Base-by-base conservation (phyloP, 2,797 vertebrate species). In the Poeciliopsis presidionis region DNA sequence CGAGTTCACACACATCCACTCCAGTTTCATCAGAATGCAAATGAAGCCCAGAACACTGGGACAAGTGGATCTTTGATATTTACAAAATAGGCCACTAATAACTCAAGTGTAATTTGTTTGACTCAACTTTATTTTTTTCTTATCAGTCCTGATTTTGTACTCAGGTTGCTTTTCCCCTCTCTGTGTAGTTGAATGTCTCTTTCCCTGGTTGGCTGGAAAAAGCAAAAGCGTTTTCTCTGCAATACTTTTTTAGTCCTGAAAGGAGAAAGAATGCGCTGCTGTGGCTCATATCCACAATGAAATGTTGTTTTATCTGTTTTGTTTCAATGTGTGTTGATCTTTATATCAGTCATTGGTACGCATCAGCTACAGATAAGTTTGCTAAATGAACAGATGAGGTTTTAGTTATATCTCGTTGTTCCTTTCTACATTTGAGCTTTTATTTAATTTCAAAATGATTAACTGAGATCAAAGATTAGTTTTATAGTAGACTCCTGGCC, bases 1-100 rank as follows among this genome's bases (percentile, higher is more conserved):
- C 87, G 94, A 96, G 98, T 98, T 99, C 98, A 98, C 96, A 95
- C 96, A 95, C 96, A 96, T 96, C 97, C 97, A 96, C 97, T 97
- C 96, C 97, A 96, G 97, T 98, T 98, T 98, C 98, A 98, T 99
- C 97, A 98, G 97, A 97, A 99, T 99, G 98, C 97, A 98, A 98
- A 99, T 98, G 96, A 97, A 96, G 96, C 96, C 95, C 95, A 93
- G 91, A 96, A 96, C 96, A 94, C 96, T 95, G 95, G 96, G 96
- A 97, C 97, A 97, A 97, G 96, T 96, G 97, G 96, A 95, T 96
- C 97, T 98, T 97, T 98, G 97, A 99, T 99, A 99, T 99, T 99
- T 99, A 99, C 97, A 96, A 99, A 98, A 98, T 97, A 97, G 65
- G 96, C 95, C 96, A 95, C 96, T 98, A 98, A 98, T 98, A 98